phyloP scores from a whole-genome alignment of 2,888 invertebrate genomes.

The Apantesis nais region DNA sequence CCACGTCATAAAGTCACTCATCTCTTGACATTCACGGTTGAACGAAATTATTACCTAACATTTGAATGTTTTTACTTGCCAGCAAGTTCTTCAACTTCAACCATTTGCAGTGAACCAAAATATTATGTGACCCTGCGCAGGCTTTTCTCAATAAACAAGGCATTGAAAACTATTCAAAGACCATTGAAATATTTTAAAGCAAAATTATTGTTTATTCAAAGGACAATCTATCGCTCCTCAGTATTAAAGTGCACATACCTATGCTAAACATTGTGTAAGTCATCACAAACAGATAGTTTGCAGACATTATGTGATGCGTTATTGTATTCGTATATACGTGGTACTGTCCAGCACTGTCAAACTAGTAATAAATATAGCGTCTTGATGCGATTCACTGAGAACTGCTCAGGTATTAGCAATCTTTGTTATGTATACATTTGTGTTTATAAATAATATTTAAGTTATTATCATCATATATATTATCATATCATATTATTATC shows the following conservation, averaged over 20 bases:
- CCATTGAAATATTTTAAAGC: no score
- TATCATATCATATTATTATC: background rate
- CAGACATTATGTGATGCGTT: background rate
- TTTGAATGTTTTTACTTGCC: background rate
- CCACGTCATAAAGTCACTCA: no score
- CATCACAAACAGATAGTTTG: background rate
- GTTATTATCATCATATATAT: background rate
- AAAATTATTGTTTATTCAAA: no score
- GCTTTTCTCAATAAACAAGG: no score
- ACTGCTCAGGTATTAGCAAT: background rate
- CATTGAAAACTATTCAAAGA: no score
- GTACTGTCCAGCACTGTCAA: no score
- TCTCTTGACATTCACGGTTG: background rate
- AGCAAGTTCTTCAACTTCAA: no score
- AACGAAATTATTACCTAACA: background rate
- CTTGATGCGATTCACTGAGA: background rate
- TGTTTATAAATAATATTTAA: background rate
- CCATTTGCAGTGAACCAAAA: no score
- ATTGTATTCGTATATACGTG: no score
- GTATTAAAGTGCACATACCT: background rate
- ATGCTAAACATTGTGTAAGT: background rate
- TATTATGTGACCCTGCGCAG: no score
- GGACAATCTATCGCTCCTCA: no score
- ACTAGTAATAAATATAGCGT: background rate
- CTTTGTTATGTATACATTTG: background rate